Evolutionary conservation across 1,140 invertebrate species (phyloP).

Genomic region (Drosophila lini): DNA sequence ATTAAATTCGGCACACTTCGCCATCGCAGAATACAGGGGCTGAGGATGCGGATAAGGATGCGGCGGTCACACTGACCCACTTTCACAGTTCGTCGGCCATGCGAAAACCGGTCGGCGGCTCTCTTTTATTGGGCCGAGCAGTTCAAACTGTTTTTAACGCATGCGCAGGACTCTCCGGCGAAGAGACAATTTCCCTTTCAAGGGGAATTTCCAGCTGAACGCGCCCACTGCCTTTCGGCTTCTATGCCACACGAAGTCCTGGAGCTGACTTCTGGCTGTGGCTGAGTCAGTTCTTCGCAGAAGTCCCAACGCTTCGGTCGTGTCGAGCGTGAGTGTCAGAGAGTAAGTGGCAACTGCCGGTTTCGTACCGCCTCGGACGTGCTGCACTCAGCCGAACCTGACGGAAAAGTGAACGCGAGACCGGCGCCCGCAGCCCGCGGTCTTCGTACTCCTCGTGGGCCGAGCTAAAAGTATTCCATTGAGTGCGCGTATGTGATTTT

Average conservation of each 20-base stretch:
- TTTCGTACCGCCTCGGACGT: conserved; percentile 4
- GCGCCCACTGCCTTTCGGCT: not conserved
- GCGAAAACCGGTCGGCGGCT: not conserved
- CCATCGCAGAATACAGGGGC: conserved; percentile 8
- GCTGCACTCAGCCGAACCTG: conserved; percentile 7
- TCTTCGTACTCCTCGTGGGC: conserved; percentile 47
- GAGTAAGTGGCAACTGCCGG: conserved; percentile 3
- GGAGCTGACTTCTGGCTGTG: conserved; percentile 1
- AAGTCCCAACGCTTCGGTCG: conserved; percentile 40
- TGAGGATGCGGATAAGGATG: not conserved
- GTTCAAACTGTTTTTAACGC: not conserved
- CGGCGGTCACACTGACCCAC: conserved; percentile 33
- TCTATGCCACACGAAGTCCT: not conserved
- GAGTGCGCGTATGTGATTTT: conserved; percentile 42
- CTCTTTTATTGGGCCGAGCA: conserved; percentile 4
- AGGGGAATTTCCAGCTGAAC: not conserved
- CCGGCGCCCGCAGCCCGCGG: not conserved
- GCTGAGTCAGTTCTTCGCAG: conserved; percentile 48
- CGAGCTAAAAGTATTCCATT: conserved; percentile 46
- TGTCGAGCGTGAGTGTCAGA: conserved; percentile 27
- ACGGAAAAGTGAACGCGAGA: conserved; percentile 21
- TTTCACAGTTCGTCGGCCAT: conserved; percentile 29
- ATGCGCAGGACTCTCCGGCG: not conserved
- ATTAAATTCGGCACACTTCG: conserved; percentile 60
- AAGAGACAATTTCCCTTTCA: conserved; percentile 35